Evolutionary conservation across 1,140 invertebrate genomes (phyloP).

Genomic region (Aphelinus certus): DNA sequence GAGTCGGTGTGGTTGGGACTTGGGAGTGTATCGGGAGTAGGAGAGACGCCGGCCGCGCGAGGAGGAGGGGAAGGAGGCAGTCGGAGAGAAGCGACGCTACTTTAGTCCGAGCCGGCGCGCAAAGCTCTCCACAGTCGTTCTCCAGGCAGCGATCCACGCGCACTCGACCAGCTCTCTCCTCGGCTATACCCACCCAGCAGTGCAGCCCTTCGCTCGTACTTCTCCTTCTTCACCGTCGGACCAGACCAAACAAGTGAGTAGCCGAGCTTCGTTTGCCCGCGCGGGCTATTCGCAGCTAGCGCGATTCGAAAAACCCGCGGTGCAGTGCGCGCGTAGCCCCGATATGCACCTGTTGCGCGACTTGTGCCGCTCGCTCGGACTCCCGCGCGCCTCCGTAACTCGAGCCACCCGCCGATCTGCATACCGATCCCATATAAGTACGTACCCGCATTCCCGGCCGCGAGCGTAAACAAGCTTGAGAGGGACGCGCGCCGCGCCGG

Average conservation of each 20-base stretch:
- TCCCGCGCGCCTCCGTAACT: too few species aligned
- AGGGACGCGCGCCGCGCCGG: too few species aligned
- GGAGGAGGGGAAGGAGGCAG: not conserved
- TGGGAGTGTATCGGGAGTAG: not conserved
- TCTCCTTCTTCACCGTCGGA: too few species aligned
- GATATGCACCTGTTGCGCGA: too few species aligned
- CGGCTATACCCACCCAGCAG: not conserved
- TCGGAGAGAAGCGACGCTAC: not conserved
- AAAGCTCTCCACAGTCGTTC: not conserved
- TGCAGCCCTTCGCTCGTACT: not conserved
- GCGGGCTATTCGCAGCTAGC: not conserved
- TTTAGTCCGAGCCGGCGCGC: conserved; percentile 1
- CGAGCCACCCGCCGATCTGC: too few species aligned
- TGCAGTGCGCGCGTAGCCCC: too few species aligned
- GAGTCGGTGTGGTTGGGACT: too few species aligned
- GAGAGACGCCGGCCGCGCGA: not conserved
- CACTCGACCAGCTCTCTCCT: not conserved
- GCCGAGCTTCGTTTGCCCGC: not conserved
- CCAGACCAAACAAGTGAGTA: not conserved
- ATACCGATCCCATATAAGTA: not conserved
- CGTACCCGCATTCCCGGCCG: not conserved
- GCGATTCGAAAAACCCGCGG: too few species aligned
- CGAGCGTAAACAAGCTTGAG: not conserved
- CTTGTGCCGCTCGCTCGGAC: too few species aligned
- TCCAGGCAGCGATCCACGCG: not conserved